A percentile compares a stretch with the other conserved stretches of the same genome.
Evolutionary conservation across 2,797 vertebrate species (phyloP).

Genomic region (Poliocrania exsul): DNA sequence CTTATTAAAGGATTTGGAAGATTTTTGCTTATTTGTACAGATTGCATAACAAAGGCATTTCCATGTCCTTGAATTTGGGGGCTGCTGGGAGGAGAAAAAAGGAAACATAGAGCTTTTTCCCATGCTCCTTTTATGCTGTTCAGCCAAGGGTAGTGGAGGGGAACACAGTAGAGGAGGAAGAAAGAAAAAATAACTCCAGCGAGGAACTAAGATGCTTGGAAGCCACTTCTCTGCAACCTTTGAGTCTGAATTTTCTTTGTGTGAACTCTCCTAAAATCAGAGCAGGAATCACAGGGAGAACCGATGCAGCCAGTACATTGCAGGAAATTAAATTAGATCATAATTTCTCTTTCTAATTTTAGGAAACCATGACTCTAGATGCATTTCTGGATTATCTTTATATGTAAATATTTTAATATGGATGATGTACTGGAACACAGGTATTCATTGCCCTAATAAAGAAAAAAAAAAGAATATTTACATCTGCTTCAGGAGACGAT

Average conservation of each 20-base stretch:
- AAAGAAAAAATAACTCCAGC: background rate
- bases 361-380: background rate
- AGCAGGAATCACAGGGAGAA: background rate
- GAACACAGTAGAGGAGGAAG: background rate
- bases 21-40: background rate
- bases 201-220: background rate
- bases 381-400: conserved; percentile 8
- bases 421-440: background rate
- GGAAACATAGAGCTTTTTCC: background rate
- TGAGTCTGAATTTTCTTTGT: background rate
- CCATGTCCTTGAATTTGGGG: background rate
- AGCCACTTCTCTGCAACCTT: background rate
- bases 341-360: conserved; percentile 7
- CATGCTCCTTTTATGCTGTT: background rate
- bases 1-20: background rate
- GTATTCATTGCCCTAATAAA: background rate
- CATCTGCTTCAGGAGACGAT: background rate
- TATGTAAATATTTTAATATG: conserved; percentile 35
- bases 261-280: background rate
- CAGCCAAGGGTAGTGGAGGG: background rate
- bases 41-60: background rate
- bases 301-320: background rate
- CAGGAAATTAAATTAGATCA: conserved; percentile 18
- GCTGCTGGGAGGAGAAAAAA: background rate
- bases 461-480: background rate